Percentiles rank a stretch among this genome's conserved stretches.
Evolutionary conservation across 2,888 invertebrate species (phyloP).

Genomic region (Harpalus rubripes): DNA sequence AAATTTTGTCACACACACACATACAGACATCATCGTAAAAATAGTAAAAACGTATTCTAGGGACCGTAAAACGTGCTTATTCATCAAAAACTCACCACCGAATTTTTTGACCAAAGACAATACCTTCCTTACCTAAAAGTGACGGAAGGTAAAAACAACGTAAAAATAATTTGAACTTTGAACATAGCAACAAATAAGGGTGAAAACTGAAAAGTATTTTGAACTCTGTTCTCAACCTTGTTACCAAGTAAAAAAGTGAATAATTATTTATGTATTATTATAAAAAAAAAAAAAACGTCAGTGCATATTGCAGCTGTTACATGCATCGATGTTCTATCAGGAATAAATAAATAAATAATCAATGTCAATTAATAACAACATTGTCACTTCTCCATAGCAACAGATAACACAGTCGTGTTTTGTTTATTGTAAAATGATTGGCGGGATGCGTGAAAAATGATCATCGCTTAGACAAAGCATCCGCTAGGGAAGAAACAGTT

Average conservation of each 20-base stretch:
- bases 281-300: background rate
- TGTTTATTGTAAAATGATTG: slow-evolving; percentile 50
- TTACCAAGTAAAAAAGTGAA: slow-evolving; percentile 5
- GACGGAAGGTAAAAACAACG: too few species aligned
- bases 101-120: too few species aligned
- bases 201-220: background rate
- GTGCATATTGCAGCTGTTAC: background rate
- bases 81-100: too few species aligned
- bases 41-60: too few species aligned
- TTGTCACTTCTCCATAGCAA: slow-evolving; percentile 45
- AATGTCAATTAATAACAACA: slow-evolving; percentile 31
- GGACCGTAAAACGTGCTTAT: too few species aligned
- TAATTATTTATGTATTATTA: too few species aligned
- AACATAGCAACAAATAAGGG: too few species aligned
- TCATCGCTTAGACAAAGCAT: slow-evolving; percentile 38
- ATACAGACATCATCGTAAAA: too few species aligned
- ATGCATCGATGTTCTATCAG: slow-evolving; percentile 9
- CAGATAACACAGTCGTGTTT: slow-evolving; percentile 37
- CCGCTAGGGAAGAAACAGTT: slow-evolving; percentile 23
- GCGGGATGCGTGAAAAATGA: slow-evolving; percentile 22
- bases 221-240: background rate
- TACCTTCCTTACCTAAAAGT: too few species aligned
- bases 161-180: too few species aligned
- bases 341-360: slow-evolving; percentile 51
- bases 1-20: too few species aligned